Evolutionary conservation across 2,113 vertebrate genomes (phyloP).

Genomic region (Lepus americanus): DNA sequence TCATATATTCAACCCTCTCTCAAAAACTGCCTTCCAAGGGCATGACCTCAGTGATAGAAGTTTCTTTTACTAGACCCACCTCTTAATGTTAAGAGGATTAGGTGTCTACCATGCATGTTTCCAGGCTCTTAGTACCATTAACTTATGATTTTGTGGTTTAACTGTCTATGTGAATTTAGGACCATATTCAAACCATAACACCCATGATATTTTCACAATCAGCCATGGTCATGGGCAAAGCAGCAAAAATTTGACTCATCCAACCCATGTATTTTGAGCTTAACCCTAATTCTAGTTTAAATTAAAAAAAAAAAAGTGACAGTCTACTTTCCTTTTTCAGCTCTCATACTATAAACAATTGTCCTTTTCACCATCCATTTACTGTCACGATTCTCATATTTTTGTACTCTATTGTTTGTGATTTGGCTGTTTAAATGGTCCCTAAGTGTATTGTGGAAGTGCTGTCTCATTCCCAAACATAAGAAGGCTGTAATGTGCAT

Average conservation of each 20-base stretch:
- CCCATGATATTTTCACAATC: neutral
- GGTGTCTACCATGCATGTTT: no score
- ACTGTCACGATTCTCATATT: neutral
- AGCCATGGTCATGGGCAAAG: neutral
- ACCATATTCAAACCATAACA: no score
- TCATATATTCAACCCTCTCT: no score
- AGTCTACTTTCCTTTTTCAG: neutral
- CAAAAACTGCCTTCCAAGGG: no score
- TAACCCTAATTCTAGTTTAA: neutral
- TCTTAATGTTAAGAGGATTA: no score
- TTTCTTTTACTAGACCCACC: no score
- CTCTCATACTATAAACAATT: neutral
- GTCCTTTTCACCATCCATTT: neutral
- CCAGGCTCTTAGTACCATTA: no score
- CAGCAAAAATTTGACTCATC: neutral
- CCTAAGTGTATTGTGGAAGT: fast-evolving
- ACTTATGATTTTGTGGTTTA: no score
- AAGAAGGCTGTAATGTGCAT: neutral
- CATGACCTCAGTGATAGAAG: no score
- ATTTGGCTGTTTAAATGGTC: neutral
- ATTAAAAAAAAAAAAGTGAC: neutral
- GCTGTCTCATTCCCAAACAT: neutral
- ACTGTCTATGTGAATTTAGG: no score
- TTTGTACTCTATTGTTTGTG: neutral
- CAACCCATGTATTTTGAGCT: fast-evolving